Conservation (phyloP, 2,888 invertebrate genomes). For the Cancer borealis region DNA sequence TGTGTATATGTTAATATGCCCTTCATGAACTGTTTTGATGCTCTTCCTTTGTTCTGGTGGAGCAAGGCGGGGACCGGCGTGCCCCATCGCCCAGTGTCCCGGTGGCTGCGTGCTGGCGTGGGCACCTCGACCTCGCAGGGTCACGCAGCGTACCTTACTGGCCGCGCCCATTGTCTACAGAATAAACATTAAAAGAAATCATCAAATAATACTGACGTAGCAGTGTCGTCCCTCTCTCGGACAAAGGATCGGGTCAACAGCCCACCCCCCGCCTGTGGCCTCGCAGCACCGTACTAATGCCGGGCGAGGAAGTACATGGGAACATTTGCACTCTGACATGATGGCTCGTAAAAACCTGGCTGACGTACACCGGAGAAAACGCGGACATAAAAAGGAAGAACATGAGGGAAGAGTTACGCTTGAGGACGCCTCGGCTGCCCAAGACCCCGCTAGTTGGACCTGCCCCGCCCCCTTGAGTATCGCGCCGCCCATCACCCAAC, state of each 20-base stretch:
- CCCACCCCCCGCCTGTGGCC: background rate
- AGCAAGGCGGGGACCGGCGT: background rate
- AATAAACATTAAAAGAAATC: slow-evolving; percentile 40
- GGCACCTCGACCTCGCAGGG: slow-evolving; percentile 17
- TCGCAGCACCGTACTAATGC: background rate
- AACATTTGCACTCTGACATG: slow-evolving; percentile 36
- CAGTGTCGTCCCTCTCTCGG: slow-evolving; percentile 11
- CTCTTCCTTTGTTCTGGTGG: slow-evolving; percentile 34
- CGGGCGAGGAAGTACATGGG: slow-evolving; percentile 34
- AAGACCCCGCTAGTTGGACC: slow-evolving; percentile 30
- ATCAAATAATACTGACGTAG: slow-evolving; percentile 31
- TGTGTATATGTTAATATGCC: slow-evolving; percentile 14
- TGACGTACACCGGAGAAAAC: slow-evolving; percentile 6
- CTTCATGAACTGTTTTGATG: slow-evolving; percentile 13
- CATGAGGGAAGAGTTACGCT: slow-evolving; percentile 33
- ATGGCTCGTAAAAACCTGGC: background rate
- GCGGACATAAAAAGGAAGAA: slow-evolving; percentile 16
- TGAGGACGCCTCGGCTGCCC: slow-evolving; percentile 24
- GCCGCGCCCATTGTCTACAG: slow-evolving; percentile 37
- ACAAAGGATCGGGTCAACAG: slow-evolving; percentile 14
- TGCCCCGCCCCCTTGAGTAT: slow-evolving; percentile 38
- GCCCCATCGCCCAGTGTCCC: background rate
- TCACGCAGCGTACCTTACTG: slow-evolving; percentile 20
- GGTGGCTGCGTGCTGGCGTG: slow-evolving; percentile 23
- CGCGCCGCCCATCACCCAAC: slow-evolving; percentile 47